phyloP scores from a whole-genome alignment of 2,113 vertebrate species.

The Illadopsis cleaveri region DNA sequence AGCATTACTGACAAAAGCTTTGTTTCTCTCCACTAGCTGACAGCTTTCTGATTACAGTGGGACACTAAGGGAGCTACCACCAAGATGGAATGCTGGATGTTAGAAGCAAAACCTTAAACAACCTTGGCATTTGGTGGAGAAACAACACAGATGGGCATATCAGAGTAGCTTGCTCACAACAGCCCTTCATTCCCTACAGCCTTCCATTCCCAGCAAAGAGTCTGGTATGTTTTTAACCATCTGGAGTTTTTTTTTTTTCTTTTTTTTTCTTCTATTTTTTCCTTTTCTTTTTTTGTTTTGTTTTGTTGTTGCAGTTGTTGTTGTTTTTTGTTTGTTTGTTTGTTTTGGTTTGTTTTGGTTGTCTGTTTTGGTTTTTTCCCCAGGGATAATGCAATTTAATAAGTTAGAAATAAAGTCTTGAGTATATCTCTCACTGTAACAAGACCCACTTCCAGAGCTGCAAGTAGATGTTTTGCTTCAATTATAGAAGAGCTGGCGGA shows the following conservation, averaged over 20 bases:
- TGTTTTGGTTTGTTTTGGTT: background rate
- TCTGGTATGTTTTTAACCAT: background rate
- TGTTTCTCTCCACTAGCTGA: background rate
- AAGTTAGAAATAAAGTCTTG: background rate
- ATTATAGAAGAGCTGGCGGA: background rate
- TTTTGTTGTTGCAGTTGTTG: no score
- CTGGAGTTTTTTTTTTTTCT: background rate
- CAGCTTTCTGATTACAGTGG: background rate
- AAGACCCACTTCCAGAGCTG: background rate
- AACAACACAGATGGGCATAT: background rate
- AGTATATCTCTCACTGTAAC: background rate
- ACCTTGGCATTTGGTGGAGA: background rate
- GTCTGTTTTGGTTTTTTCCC: background rate
- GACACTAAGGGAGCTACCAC: background rate
- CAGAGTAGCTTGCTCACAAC: background rate
- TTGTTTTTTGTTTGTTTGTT: background rate
- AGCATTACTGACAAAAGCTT: background rate
- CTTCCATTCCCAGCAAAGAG: background rate
- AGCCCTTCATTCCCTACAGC: background rate
- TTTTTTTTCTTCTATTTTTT: background rate
- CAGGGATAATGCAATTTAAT: background rate
- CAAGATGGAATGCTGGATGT: background rate
- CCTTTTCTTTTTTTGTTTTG: background rate
- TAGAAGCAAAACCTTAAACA: conserved; percentile 7
- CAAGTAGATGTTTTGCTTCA: background rate